phyloP scores from a whole-genome alignment of 2,113 vertebrate species.

The Dicrurus megarhynchus region DNA sequence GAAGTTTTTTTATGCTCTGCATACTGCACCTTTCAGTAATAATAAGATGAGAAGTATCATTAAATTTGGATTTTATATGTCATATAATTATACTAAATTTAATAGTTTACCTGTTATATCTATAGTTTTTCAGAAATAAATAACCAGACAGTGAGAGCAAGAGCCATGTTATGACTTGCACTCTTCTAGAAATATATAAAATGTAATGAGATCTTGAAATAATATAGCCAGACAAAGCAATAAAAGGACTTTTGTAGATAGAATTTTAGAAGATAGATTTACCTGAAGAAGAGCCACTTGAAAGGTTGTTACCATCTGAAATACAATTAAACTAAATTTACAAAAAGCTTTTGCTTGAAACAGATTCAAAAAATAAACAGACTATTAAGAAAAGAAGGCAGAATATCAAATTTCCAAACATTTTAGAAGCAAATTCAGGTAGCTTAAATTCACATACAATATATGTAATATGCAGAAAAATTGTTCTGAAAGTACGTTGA shows the following conservation, averaged over 20 bases:
- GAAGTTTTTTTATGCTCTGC: not conserved
- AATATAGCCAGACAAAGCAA: constrained; percentile 40
- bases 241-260: constrained; percentile 15
- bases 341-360: constrained; percentile 31
- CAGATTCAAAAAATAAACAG: constrained; percentile 3
- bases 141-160: not conserved
- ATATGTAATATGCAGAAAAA: not conserved
- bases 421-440: not conserved
- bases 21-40: not conserved
- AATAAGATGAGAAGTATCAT: not conserved
- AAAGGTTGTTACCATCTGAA: constrained; percentile 72
- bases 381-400: not conserved
- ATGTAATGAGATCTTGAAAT: constrained; percentile 48
- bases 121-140: constrained; percentile 21
- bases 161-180: not conserved
- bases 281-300: constrained; percentile 71
- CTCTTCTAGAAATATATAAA: constrained; percentile 16
- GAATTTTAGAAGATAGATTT: constrained; percentile 60
- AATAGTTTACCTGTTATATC: constrained; percentile 11
- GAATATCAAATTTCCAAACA: not conserved
- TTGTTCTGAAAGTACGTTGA: not conserved
- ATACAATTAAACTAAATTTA: constrained; percentile 70
- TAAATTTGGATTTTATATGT: constrained; percentile 17
- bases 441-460: not conserved
- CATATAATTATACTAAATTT: constrained; percentile 19